Conservation (phyloP, 2,113 vertebrate species). For the Myrmecophaga tridactyla region DNA sequence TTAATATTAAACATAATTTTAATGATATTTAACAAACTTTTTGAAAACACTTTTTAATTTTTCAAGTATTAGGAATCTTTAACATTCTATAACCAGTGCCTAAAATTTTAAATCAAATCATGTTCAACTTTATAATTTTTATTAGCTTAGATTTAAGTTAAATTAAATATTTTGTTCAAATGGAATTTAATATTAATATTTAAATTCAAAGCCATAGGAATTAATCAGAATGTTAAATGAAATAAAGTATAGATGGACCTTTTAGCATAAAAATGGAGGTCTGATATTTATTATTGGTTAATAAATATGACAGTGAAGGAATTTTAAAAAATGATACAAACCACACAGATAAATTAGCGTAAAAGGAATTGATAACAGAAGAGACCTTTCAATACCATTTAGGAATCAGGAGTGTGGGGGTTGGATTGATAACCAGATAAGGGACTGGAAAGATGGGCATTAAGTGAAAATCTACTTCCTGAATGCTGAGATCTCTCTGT, state of each 20-base stretch:
- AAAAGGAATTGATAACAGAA: not conserved
- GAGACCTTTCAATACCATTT: not conserved
- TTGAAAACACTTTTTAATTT: not conserved
- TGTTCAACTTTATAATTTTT: not conserved
- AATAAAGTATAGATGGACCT: constrained; percentile 8
- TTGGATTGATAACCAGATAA: not conserved
- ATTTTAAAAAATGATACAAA: constrained; percentile 18
- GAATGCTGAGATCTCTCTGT: not conserved
- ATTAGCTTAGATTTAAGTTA: constrained; percentile 25
- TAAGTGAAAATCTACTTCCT: not conserved
- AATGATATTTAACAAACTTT: not conserved
- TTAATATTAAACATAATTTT: not conserved
- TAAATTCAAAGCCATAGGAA: constrained; percentile 32
- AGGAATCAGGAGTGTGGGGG: not conserved
- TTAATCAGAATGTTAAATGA: constrained; percentile 19
- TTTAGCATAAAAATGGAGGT: not conserved
- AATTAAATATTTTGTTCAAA: constrained; percentile 42
- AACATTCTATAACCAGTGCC: not conserved
- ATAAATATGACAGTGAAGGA: constrained; percentile 7
- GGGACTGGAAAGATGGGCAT: not conserved
- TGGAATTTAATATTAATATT: constrained; percentile 48
- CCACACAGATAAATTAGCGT: not conserved
- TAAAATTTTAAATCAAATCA: constrained; percentile 1
- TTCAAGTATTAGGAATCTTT: not conserved
- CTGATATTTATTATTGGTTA: constrained; percentile 17